Conservation (phyloP, 2,888 invertebrate genomes). For the Mythimna pallens region DNA sequence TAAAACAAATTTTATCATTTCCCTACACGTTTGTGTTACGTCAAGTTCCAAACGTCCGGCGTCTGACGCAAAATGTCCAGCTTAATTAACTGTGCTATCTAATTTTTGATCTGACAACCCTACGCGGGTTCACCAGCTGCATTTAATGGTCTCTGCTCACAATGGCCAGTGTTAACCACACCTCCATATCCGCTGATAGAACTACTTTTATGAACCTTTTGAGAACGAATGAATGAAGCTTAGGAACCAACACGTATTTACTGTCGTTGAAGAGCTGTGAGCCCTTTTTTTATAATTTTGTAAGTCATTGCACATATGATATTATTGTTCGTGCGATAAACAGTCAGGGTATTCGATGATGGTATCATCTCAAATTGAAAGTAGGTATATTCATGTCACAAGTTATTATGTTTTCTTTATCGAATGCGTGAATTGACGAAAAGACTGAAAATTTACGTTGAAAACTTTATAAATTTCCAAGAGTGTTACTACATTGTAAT, state of each 20-base stretch:
- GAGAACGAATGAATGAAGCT: constrained; percentile 42
- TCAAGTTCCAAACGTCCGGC: constrained; percentile 17
- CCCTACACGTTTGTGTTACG: constrained; percentile 12
- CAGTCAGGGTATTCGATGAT: too few relatives aligned
- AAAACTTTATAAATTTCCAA: too few relatives aligned
- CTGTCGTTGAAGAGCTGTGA: background rate
- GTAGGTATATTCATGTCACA: too few relatives aligned
- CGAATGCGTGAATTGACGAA: too few relatives aligned
- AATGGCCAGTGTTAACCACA: constrained; percentile 49
- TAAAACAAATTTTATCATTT: background rate
- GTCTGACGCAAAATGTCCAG: constrained; percentile 26
- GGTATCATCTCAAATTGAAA: too few relatives aligned
- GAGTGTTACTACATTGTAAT: too few relatives aligned
- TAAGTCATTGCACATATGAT: background rate
- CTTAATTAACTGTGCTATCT: constrained; percentile 51
- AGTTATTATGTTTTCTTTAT: too few relatives aligned
- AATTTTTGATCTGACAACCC: constrained; percentile 52
- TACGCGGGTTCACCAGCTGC: constrained; percentile 44
- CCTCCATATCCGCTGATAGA: constrained; percentile 45
- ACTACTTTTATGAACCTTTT: constrained; percentile 53
- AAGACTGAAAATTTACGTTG: too few relatives aligned
- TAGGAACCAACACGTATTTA: constrained; percentile 8
- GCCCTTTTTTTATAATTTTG: background rate
- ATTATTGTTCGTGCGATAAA: too few relatives aligned
- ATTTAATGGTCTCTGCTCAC: constrained; percentile 57